Evolutionary conservation across 2,113 vertebrate genomes (phyloP).

Genomic region (Hippocampus comes): DNA sequence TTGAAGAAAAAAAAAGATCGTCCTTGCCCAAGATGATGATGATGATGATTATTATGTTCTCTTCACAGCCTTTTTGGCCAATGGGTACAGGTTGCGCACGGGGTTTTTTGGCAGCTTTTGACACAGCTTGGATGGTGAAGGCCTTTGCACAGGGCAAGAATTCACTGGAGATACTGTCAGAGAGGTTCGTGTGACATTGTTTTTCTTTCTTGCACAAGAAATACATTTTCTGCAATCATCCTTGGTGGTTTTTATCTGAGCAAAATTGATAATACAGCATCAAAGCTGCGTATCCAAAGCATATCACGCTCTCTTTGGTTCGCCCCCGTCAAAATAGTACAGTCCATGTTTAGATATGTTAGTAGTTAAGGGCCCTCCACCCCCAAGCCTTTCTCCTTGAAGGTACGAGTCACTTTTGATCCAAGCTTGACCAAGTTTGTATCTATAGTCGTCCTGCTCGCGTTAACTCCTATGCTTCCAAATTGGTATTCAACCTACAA

Average conservation of each 20-base stretch:
- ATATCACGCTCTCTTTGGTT: neutral
- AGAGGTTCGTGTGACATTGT: conserved; percentile 74
- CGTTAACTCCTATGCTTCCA: too few species aligned
- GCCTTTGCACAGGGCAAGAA: conserved; percentile 83
- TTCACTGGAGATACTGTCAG: conserved; percentile 84
- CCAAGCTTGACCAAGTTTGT: too few species aligned
- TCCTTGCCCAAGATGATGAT: neutral
- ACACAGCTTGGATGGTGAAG: conserved; percentile 92
- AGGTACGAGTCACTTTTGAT: too few species aligned
- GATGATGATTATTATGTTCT: conserved; percentile 7
- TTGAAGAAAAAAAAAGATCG: accelerated
- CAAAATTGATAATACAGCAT: neutral
- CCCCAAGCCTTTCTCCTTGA: too few species aligned
- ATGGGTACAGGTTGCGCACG: conserved; percentile 98
- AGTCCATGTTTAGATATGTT: too few species aligned
- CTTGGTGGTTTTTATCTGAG: neutral
- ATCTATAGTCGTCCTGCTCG: too few species aligned
- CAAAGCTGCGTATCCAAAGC: neutral
- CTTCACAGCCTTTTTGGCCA: conserved; percentile 91
- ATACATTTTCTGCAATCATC: neutral
- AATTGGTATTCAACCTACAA: too few species aligned
- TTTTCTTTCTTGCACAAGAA: neutral
- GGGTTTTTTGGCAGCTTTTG: conserved; percentile 93
- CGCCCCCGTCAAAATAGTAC: too few species aligned
- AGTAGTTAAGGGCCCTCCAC: too few species aligned